Percentiles rank a stretch among this genome's conserved stretches.
phyloP scores from a whole-genome alignment of 2,888 invertebrate species.

The Conistra vaccinii region DNA sequence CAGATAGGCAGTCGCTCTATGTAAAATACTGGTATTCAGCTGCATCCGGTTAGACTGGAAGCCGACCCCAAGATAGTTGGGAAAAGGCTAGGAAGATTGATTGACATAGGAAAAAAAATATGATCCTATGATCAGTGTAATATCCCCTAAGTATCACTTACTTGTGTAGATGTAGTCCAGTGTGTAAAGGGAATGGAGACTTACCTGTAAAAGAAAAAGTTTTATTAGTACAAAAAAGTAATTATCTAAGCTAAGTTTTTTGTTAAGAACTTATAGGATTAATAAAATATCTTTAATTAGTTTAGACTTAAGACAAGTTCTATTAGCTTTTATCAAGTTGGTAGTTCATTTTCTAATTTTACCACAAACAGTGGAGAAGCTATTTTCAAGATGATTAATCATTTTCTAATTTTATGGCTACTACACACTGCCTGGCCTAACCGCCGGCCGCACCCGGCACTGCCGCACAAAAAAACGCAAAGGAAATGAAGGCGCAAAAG shows the following conservation, averaged over 20 bases:
- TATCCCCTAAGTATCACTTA: slow-evolving; percentile 13
- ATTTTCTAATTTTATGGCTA: background rate
- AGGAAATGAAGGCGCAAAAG: no score
- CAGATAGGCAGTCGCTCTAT: no score
- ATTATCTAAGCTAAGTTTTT: background rate
- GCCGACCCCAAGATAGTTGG: no score
- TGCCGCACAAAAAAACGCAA: no score
- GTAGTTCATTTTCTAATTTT: background rate
- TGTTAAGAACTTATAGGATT: background rate
- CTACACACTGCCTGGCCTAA: no score
- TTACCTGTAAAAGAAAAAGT: slow-evolving; percentile 60
- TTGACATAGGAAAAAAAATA: background rate
- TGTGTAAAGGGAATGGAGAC: slow-evolving; percentile 12
- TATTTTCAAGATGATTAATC: no score
- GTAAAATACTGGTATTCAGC: no score
- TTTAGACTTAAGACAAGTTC: background rate
- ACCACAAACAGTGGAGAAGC: no score
- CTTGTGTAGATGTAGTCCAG: background rate
- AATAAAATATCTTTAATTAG: slow-evolving; percentile 16
- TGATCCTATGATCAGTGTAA: background rate
- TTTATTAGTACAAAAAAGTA: slow-evolving; percentile 39
- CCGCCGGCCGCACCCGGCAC: no score
- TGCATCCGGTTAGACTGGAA: no score
- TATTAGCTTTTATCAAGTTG: background rate
- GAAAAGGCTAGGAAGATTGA: no score